These are phyloP conservation scores for Sympetrum striolatum DNA, from an alignment of 2,888 invertebrate species.

Conservation along the genomic window DNA sequence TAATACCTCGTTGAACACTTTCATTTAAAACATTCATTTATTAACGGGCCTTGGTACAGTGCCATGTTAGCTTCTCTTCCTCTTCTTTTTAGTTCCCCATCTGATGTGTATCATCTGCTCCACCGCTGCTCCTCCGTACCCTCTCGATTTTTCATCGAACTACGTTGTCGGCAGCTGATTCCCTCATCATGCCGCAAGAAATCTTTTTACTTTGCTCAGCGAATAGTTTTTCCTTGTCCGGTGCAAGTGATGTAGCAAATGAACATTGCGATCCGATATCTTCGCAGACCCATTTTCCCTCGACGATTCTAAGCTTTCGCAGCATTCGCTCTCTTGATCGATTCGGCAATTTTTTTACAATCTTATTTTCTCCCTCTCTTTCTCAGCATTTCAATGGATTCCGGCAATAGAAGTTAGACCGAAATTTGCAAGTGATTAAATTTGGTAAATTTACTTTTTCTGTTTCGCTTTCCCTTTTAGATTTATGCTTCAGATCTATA, in stretches of 20 bases:
- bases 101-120: neutral
- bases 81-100: neutral
- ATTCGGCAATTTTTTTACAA: neutral
- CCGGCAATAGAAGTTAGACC: too few species aligned
- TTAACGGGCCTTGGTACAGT: too few species aligned
- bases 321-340: neutral
- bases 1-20: too few species aligned
- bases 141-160: neutral
- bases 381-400: neutral
- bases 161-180: neutral
- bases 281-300: neutral
- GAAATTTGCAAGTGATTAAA: too few species aligned
- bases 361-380: neutral
- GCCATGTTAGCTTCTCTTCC: neutral
- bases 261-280: neutral
- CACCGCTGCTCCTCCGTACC: neutral
- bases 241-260: neutral
- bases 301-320: neutral
- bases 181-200: neutral
- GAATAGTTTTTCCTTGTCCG: neutral
- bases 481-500: too few species aligned
- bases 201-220: neutral
- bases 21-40: too few species aligned
- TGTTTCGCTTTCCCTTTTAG: too few species aligned
- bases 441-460: too few species aligned